Evolutionary conservation across 2,113 vertebrate genomes (phyloP).

Genomic region (Ploceus nigricollis): DNA sequence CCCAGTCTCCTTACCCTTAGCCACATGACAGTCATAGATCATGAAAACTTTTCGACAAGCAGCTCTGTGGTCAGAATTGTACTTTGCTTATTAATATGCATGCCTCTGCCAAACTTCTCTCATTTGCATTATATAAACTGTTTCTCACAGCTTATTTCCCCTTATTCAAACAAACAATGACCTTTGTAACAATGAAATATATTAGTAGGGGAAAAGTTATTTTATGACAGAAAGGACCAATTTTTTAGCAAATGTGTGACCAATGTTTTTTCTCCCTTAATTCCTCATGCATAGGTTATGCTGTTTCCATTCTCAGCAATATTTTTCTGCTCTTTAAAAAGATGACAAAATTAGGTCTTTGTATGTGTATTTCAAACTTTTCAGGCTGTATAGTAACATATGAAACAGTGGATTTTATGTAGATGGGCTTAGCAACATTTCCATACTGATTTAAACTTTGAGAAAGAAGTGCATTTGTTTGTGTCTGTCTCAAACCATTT

Average conservation of each 20-base stretch:
- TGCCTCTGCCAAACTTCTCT: not conserved
- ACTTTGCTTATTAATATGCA: not conserved
- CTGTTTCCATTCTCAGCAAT: not conserved
- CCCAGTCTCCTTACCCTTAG: not conserved
- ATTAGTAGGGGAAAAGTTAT: not conserved
- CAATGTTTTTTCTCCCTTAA: not conserved
- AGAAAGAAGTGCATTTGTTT: not conserved
- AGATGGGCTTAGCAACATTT: not conserved
- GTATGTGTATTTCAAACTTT: not conserved
- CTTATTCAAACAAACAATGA: slow-evolving; percentile 5
- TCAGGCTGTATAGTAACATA: not conserved
- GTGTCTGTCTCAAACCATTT: not conserved
- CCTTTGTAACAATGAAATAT: slow-evolving; percentile 8
- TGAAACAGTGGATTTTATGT: not conserved
- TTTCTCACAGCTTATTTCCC: slow-evolving; percentile 20
- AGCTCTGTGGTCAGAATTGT: not conserved
- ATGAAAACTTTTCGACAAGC: not conserved
- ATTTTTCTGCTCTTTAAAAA: not conserved
- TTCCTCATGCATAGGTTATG: not conserved
- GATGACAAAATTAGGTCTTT: not conserved
- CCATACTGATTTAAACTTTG: not conserved
- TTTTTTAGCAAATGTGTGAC: not conserved
- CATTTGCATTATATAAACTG: slow-evolving; percentile 5
- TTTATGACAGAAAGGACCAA: not conserved
- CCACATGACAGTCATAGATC: not conserved